Evolutionary conservation across 2,888 invertebrate genomes (phyloP).

Genomic region (Pheosia tremula): DNA sequence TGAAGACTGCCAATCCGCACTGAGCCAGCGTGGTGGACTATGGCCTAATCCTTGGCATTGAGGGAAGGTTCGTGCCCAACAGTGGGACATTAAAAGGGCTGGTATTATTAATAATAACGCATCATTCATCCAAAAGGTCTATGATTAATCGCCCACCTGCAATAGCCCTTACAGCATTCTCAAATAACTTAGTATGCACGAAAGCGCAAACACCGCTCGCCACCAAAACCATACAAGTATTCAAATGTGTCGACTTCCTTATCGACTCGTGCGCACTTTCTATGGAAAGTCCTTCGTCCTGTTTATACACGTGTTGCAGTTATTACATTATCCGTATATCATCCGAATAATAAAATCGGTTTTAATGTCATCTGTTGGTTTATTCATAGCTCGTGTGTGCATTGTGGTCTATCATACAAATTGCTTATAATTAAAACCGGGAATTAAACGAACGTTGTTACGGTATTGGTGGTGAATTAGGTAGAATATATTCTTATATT

Average conservation of each 20-base stretch:
- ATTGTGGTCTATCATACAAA: neutral
- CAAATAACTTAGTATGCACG: constrained; percentile 63
- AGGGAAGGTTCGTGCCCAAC: too few relatives aligned
- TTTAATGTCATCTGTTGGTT: neutral
- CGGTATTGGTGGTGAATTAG: too few relatives aligned
- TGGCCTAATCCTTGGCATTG: too few relatives aligned
- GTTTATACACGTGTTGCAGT: constrained; percentile 29
- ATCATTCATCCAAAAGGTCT: neutral
- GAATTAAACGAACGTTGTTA: neutral
- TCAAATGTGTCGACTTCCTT: constrained; percentile 61
- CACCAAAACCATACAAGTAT: constrained; percentile 56
- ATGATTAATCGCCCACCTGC: neutral
- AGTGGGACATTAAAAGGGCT: too few relatives aligned
- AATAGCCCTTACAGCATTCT: constrained; percentile 17
- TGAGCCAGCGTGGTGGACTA: too few relatives aligned
- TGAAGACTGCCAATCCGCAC: too few relatives aligned
- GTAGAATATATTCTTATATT: too few relatives aligned
- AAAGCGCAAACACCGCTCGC: constrained; percentile 38
- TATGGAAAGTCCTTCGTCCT: constrained; percentile 48
- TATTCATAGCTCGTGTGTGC: constrained; percentile 1
- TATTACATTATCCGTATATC: constrained; percentile 7
- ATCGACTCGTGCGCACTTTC: constrained; percentile 45
- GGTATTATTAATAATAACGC: too few relatives aligned
- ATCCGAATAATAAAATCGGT: constrained; percentile 10
- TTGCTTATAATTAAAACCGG: neutral